Evolutionary conservation across 2,113 vertebrate species (phyloP), one percentile per base, ranked within the genome.

Genomic region (Ctenomys sociabilis): DNA sequence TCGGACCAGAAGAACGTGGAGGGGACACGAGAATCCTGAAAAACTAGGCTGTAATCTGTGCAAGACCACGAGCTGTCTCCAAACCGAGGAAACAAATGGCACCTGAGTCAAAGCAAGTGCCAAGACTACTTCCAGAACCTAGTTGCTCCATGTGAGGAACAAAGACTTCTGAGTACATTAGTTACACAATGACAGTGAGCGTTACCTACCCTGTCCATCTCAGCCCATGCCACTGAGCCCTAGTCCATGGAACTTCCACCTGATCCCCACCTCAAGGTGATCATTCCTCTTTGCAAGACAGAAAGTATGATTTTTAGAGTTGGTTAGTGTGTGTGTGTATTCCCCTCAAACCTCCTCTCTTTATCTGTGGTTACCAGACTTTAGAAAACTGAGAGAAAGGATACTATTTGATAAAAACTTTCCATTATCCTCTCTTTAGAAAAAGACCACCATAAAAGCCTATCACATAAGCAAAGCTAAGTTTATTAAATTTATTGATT

Each of bases 341-440:
- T 45, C 73, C 73, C 24, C 73, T 22, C 32, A 90, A 35, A 21
- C 19, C 22, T 83, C 84, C 80, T 52, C 40, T 85, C 54, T 86
- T 95, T 82, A 54, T 32, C 37, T 86, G 84, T 89, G 77, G 63
- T 43, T 84, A 94, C 14, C 43, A 82, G 66, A 66, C 21, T 89
- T 81, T 85, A 64, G 82, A 82, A 72, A 92, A 82, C 59, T 22
- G 9, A 24, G 89, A 86, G 54, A 93, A 89, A 54, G 85, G 85
- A 82, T 28, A 40, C 64, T 37, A 72, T 52, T 61, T 66, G 10
- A 77, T 26, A 12, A 63, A 83, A 96, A 89, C 16, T 37, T 61
- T 87, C 45, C 73, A n/a, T 32, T 89, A 19, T 64, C 13, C 40
- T 19, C 49, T 84, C 43, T 88, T 37, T n/a, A 75, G 40, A 78